Percentiles rank a stretch among this genome's conserved stretches.
phyloP scores from a whole-genome alignment of 1,140 invertebrate species.

The Mycetomoellerius zeteki region DNA sequence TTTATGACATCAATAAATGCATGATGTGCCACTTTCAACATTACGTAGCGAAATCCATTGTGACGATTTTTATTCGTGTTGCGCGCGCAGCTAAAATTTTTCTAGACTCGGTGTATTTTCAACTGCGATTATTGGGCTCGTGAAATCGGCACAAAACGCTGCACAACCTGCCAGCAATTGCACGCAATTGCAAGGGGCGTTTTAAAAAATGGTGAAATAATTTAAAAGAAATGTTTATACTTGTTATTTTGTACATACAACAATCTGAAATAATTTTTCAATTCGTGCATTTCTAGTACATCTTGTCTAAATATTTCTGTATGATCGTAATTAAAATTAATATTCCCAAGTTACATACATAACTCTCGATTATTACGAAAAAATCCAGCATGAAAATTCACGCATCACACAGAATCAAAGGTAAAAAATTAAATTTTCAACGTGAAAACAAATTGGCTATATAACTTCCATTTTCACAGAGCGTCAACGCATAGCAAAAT shows the following conservation, averaged over 20 bases:
- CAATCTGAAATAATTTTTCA: not conserved
- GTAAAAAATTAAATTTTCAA: not conserved
- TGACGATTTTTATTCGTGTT: slow-evolving; percentile 33
- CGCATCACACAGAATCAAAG: not conserved
- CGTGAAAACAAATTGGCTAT: not conserved
- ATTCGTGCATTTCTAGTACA: not conserved
- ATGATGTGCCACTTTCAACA: slow-evolving; percentile 71
- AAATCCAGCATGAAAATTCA: not conserved
- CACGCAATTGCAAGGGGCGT: not conserved
- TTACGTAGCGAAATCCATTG: slow-evolving; percentile 78
- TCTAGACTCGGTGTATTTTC: not conserved
- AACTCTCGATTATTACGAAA: not conserved
- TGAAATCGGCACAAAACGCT: not conserved
- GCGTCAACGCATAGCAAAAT: not conserved
- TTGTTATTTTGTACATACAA: not conserved
- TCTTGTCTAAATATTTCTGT: not conserved
- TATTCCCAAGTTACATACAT: not conserved
- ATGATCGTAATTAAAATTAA: not conserved
- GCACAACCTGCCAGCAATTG: not conserved
- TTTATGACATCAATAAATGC: slow-evolving; percentile 67
- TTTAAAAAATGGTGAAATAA: slow-evolving; percentile 4
- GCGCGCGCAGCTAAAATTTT: slow-evolving; percentile 5
- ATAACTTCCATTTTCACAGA: slow-evolving; percentile 1
- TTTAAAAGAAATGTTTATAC: not conserved
- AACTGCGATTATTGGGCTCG: not conserved